A percentile compares a stretch with the other conserved stretches of the same genome.
Conservation (phyloP, 2,888 invertebrate genomes). For the Limenitis camilla region DNA sequence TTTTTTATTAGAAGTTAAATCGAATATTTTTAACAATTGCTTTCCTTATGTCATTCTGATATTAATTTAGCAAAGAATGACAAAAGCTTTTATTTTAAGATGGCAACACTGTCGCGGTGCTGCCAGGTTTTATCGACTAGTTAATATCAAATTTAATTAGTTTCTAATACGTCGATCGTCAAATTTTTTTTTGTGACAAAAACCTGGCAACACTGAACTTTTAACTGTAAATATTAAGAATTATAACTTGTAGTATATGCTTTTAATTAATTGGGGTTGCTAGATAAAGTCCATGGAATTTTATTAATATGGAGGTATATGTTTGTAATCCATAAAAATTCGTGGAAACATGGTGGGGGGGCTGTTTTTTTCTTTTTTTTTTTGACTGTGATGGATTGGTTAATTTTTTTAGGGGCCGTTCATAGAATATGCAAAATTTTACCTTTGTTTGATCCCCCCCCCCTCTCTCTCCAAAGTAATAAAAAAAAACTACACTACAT, state of each 20-base stretch:
- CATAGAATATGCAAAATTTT: background rate
- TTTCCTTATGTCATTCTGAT: slow-evolving; percentile 43
- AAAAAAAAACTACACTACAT: too few species aligned
- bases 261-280: slow-evolving; percentile 29
- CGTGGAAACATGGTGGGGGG: slow-evolving; percentile 37
- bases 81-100: slow-evolving; percentile 33
- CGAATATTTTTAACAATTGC: too few species aligned
- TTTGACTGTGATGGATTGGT: slow-evolving; percentile 16
- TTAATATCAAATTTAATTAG: too few species aligned
- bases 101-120: slow-evolving; percentile 13
- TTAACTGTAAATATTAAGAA: slow-evolving; percentile 57
- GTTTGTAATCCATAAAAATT: slow-evolving; percentile 54
- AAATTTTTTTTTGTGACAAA: slow-evolving; percentile 15
- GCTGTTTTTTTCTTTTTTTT: slow-evolving; percentile 38
- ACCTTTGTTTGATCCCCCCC: too few species aligned
- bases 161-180: background rate
- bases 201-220: slow-evolving; percentile 27
- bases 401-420: slow-evolving; percentile 29
- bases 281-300: slow-evolving; percentile 49
- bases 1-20: too few species aligned
- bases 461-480: too few species aligned
- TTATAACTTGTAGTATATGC: slow-evolving; percentile 38
- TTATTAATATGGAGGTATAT: slow-evolving; percentile 52
- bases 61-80: slow-evolving; percentile 43
- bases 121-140: slow-evolving; percentile 20